phyloP scores from a whole-genome alignment of 1,140 invertebrate genomes.

The Drosophila lacertosa region DNA sequence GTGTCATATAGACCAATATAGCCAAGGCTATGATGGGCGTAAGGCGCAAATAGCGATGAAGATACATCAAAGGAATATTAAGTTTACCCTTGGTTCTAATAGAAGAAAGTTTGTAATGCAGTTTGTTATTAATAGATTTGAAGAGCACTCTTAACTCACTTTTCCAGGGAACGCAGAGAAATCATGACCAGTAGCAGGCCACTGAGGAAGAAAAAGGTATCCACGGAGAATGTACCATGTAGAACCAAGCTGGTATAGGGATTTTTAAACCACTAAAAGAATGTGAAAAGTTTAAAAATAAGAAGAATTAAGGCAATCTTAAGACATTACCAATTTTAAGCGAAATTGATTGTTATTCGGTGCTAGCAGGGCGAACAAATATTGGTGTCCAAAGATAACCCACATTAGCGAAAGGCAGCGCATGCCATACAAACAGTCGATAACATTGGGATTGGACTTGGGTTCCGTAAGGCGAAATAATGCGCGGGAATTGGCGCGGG shows the following conservation, averaged over 20 bases:
- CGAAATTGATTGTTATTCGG: slow-evolving; percentile 40
- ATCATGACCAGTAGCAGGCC: slow-evolving; percentile 88
- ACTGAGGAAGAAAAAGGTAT: slow-evolving; percentile 88
- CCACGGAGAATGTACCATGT: slow-evolving; percentile 87
- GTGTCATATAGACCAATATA: slow-evolving; percentile 21
- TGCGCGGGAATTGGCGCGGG: slow-evolving; percentile 44
- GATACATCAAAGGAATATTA: slow-evolving; percentile 70
- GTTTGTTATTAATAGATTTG: neutral
- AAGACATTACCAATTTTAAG: no score
- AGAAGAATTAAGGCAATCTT: no score
- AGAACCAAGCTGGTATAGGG: slow-evolving; percentile 85
- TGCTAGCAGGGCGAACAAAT: slow-evolving; percentile 48
- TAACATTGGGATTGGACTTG: slow-evolving; percentile 58
- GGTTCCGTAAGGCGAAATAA: slow-evolving; percentile 42
- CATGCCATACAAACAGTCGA: slow-evolving; percentile 85
- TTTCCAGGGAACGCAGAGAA: slow-evolving; percentile 87
- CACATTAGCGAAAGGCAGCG: slow-evolving; percentile 87
- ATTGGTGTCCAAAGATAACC: slow-evolving; percentile 87
- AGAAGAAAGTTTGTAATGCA: neutral
- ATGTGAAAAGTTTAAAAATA: neutral
- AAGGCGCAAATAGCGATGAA: slow-evolving; percentile 69
- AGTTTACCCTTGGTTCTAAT: slow-evolving; percentile 57
- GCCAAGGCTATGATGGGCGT: slow-evolving; percentile 55
- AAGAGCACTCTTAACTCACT: slow-evolving; percentile 84
- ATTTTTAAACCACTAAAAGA: slow-evolving; percentile 74